Conservation (phyloP, 2,888 invertebrate genomes). For the Hecatera dysodea region DNA sequence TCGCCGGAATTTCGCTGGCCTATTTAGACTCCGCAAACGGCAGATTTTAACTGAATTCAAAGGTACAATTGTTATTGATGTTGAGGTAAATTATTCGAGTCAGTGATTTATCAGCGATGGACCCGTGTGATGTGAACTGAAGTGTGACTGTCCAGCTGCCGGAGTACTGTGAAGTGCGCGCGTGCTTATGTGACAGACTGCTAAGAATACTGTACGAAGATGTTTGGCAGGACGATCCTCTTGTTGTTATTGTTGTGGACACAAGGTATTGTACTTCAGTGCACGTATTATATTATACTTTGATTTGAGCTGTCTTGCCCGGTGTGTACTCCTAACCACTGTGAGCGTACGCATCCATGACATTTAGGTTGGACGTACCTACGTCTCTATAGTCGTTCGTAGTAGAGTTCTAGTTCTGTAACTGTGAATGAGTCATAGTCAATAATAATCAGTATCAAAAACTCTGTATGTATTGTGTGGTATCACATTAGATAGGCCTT, state of each 20-base stretch:
- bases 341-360: constrained; percentile 30
- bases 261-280: constrained; percentile 74
- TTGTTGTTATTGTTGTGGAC: constrained; percentile 77
- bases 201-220: constrained; percentile 67
- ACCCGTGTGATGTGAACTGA: constrained; percentile 64
- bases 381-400: not conserved
- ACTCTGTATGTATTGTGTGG: not conserved
- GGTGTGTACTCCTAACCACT: constrained; percentile 23
- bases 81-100: constrained; percentile 57
- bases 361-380: not conserved
- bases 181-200: constrained; percentile 65
- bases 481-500: not conserved
- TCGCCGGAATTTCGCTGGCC: constrained; percentile 83
- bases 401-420: constrained; percentile 36
- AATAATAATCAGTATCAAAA: constrained; percentile 33
- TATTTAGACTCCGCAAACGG: constrained; percentile 82
- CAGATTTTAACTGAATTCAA: constrained; percentile 76
- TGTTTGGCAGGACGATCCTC: constrained; percentile 73
- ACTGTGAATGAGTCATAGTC: constrained; percentile 55
- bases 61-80: constrained; percentile 69
- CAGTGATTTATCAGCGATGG: constrained; percentile 66
- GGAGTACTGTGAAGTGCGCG: constrained; percentile 66
- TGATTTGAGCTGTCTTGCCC: constrained; percentile 8
- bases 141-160: constrained; percentile 55
- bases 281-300: constrained; percentile 20